These are phyloP conservation scores for Pantherophis guttatus DNA, from an alignment of 2,113 vertebrate species.

Conservation along the genomic window DNA sequence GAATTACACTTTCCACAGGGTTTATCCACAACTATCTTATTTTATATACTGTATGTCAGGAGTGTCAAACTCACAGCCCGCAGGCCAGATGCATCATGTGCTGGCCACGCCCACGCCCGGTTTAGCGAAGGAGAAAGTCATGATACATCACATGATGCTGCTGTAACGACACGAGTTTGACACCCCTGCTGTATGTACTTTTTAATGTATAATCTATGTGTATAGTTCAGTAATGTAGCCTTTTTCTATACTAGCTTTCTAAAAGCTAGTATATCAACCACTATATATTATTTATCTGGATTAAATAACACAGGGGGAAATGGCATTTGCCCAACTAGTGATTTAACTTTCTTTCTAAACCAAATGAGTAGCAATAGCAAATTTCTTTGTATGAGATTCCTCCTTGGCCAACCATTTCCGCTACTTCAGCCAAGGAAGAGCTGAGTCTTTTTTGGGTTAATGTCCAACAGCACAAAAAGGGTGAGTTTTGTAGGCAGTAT, in stretches of 20 bases:
- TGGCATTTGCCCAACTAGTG: not conserved
- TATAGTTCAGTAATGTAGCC: not conserved
- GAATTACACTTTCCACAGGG: not conserved
- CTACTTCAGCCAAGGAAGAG: fast-evolving
- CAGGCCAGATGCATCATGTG: too few species aligned
- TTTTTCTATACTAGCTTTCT: not conserved
- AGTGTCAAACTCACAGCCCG: too few species aligned
- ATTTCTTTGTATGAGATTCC: not conserved
- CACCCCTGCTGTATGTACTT: too few species aligned
- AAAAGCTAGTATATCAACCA: not conserved
- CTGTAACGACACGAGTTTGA: too few species aligned
- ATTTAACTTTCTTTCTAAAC: not conserved
- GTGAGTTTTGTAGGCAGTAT: not conserved
- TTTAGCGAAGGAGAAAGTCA: too few species aligned
- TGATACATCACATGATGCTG: too few species aligned
- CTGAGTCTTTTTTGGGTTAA: not conserved
- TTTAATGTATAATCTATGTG: not conserved
- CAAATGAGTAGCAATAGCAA: not conserved
- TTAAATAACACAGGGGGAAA: not conserved
- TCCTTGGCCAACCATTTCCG: not conserved
- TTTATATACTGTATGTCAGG: not conserved
- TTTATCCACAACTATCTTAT: not conserved
- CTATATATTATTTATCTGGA: not conserved
- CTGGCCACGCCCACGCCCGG: too few species aligned
- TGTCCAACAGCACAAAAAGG: not conserved